Evolutionary conservation across 2,113 vertebrate genomes (phyloP).

Genomic region (Centrocercus urophasianus): DNA sequence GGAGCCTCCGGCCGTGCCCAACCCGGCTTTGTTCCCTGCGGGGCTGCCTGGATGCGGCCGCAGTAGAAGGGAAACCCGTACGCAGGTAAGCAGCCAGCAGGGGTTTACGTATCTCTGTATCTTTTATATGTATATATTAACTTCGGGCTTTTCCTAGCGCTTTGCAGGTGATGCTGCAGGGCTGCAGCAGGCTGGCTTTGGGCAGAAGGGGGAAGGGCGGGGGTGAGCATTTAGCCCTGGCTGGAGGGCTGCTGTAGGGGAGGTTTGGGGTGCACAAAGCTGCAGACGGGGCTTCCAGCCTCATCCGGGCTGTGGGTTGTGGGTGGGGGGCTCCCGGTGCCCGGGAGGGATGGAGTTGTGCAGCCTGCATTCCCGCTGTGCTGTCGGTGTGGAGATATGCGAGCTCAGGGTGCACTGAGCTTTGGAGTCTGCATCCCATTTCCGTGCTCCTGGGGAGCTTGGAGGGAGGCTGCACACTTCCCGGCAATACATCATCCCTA

Average conservation of each 20-base stretch:
- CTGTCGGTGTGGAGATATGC: not conserved
- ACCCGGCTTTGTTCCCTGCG: not conserved
- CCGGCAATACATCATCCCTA: not conserved
- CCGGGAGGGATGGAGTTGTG: not conserved
- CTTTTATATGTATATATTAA: not conserved
- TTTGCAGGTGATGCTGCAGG: not conserved
- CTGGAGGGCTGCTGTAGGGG: not conserved
- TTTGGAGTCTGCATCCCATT: not conserved
- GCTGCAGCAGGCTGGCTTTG: not conserved
- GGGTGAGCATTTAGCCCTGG: not conserved
- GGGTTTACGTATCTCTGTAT: not conserved
- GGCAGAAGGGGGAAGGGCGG: not conserved
- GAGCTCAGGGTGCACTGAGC: not conserved
- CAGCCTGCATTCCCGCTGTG: not conserved
- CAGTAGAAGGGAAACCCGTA: not conserved
- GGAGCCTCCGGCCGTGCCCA: not conserved
- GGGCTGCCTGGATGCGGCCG: slow-evolving; percentile 9
- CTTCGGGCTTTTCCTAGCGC: not conserved
- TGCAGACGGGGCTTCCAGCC: accelerated
- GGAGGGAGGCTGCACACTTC: not conserved
- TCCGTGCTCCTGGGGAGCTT: not conserved
- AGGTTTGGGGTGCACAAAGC: not conserved
- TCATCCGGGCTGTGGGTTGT: not conserved
- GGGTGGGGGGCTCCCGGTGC: not conserved
- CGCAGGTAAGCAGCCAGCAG: not conserved